Evolutionary conservation across 2,888 invertebrate species (phyloP).

Genomic region (Ormyrus rosae): DNA sequence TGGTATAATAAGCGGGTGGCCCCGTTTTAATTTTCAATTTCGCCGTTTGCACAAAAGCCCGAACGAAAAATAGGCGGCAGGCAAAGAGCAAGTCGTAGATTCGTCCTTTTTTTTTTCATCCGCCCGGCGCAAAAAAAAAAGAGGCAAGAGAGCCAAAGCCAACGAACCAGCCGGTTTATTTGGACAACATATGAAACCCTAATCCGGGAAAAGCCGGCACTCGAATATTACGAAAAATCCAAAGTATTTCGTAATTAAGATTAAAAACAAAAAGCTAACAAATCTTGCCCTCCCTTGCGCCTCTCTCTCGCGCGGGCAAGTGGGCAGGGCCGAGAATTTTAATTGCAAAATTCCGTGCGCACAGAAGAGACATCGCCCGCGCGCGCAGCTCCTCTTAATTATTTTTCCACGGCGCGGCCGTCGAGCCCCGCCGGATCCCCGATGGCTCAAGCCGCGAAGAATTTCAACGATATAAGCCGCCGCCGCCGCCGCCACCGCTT

Average conservation of each 20-base stretch:
- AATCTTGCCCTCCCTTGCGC: not conserved
- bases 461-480: constrained; percentile 25
- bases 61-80: too few species aligned
- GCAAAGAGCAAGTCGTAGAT: too few species aligned
- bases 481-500: constrained; percentile 57
- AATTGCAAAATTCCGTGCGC: constrained; percentile 50
- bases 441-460: constrained; percentile 21
- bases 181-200: constrained; percentile 27
- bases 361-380: not conserved
- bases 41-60: constrained; percentile 4
- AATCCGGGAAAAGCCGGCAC: constrained; percentile 2
- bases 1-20: not conserved
- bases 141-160: not conserved
- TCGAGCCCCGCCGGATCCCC: constrained; percentile 5
- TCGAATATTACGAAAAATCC: constrained; percentile 23
- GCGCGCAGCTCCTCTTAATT: constrained; percentile 41
- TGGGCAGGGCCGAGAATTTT: constrained; percentile 30
- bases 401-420: constrained; percentile 35
- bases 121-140: not conserved
- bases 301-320: not conserved
- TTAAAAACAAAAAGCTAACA: constrained; percentile 20
- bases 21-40: constrained; percentile 28
- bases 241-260: constrained; percentile 52
- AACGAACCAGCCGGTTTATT: constrained; percentile 7
- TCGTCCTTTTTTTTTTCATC: too few species aligned